A percentile compares a stretch with the other conserved stretches of the same genome.
Evolutionary conservation across 2,797 vertebrate genomes (phyloP).

Genomic region (Chanos chanos): DNA sequence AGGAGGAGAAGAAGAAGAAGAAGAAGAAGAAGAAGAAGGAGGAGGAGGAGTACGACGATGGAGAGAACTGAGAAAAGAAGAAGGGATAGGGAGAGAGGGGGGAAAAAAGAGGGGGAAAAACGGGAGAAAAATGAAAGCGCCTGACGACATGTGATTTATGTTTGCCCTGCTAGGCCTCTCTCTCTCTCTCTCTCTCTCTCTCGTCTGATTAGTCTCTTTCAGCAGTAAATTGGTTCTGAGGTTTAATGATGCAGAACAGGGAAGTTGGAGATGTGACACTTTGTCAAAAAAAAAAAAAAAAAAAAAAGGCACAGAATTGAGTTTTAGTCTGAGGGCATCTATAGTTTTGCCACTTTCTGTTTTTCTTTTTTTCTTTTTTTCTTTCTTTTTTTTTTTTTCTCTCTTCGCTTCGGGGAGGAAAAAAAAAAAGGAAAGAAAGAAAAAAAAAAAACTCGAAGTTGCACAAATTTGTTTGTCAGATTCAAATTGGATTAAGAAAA

Average conservation of each 20-base stretch:
- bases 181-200: too few species aligned
- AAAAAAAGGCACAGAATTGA: conserved; percentile 39
- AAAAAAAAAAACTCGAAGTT: conserved; percentile 31
- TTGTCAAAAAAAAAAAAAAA: conserved; percentile 57
- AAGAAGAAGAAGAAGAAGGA: not conserved
- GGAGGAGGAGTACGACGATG: not conserved
- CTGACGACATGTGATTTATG: conserved; percentile 64
- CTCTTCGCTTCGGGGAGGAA: not conserved
- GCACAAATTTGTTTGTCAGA: conserved; percentile 37
- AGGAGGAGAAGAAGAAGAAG: not conserved
- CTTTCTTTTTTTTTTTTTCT: not conserved
- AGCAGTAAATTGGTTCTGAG: conserved; percentile 71
- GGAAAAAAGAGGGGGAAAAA: not conserved
- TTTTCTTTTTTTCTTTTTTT: not conserved
- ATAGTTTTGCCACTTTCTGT: too few species aligned
- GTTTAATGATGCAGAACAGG: conserved; percentile 79
- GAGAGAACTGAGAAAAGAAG: not conserved
- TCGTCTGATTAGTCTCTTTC: conserved; percentile 66
- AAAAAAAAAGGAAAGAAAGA: too few species aligned
- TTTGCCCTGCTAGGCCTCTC: conserved; percentile 36
- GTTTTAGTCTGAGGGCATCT: conserved; percentile 15
- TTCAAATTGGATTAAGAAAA: conserved; percentile 34
- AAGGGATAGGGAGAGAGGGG: not conserved
- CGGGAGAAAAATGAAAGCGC: conserved; percentile 21
- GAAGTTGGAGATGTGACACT: conserved; percentile 62